A percentile compares a stretch with the other conserved stretches of the same genome.
Conservation (phyloP, 2,797 vertebrate genomes). For the Macrochelys suwanniensis region DNA sequence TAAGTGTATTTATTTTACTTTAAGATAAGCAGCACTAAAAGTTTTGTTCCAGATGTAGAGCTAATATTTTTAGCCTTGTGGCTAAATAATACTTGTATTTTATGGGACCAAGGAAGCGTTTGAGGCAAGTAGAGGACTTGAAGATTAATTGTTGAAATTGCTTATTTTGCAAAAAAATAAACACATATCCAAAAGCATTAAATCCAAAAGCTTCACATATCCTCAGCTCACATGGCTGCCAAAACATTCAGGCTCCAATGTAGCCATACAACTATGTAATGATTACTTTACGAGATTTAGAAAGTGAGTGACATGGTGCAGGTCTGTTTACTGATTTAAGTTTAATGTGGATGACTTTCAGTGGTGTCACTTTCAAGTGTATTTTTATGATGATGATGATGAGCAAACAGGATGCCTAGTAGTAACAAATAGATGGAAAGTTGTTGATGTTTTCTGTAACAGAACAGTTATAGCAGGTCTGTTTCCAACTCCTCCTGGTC, state of each 20-base stretch:
- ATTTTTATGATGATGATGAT: slow-evolving; percentile 48
- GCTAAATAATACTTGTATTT: neutral
- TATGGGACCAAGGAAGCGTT: neutral
- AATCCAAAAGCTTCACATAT: neutral
- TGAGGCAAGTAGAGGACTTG: neutral
- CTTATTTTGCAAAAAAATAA: neutral
- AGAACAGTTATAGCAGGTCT: slow-evolving; percentile 45
- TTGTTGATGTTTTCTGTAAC: slow-evolving; percentile 57
- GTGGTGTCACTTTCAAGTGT: slow-evolving; percentile 2
- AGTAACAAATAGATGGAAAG: slow-evolving; percentile 69
- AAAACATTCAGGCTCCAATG: slow-evolving; percentile 44
- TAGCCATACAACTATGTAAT: slow-evolving; percentile 11
- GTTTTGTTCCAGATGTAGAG: slow-evolving; percentile 7
- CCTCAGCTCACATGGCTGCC: slow-evolving; percentile 64
- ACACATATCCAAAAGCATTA: slow-evolving; percentile 26
- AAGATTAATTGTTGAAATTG: neutral
- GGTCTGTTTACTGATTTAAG: slow-evolving; percentile 14
- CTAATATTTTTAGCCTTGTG: neutral
- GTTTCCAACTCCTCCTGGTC: slow-evolving; percentile 24
- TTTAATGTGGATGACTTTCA: slow-evolving; percentile 26
- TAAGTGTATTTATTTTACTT: neutral
- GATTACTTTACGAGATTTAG: neutral
- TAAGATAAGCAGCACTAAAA: slow-evolving; percentile 23
- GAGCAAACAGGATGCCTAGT: slow-evolving; percentile 60
- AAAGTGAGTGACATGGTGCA: slow-evolving; percentile 36